Percentiles rank a stretch among this genome's conserved stretches.
Evolutionary conservation across 2,797 vertebrate species (phyloP).

Genomic region (Labroides dimidiatus): DNA sequence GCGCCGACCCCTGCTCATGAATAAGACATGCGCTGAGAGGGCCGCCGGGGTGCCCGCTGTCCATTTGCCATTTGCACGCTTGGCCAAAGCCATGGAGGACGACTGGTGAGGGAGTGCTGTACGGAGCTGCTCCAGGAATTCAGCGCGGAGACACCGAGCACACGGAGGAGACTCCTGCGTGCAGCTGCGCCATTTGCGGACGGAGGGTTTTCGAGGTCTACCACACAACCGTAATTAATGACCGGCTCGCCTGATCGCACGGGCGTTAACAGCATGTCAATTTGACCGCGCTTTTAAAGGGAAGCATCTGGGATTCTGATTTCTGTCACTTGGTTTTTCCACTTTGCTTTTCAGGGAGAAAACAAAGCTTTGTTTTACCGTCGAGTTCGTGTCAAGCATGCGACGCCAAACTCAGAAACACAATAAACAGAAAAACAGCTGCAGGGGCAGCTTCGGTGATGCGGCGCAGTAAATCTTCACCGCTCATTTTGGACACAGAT

Average conservation of each 20-base stretch:
- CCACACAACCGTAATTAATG: slow-evolving; percentile 64
- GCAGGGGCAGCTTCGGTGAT: slow-evolving; percentile 57
- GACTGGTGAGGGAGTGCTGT: slow-evolving; percentile 64
- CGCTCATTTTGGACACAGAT: slow-evolving; percentile 58
- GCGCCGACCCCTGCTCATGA: slow-evolving; percentile 77
- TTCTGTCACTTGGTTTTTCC: slow-evolving; percentile 22
- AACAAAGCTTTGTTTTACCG: slow-evolving; percentile 18
- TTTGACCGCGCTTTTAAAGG: slow-evolving; percentile 53
- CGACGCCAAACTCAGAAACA: slow-evolving; percentile 33
- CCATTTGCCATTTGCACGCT: slow-evolving; percentile 84
- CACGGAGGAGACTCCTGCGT: slow-evolving; percentile 50
- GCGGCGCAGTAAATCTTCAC: slow-evolving; percentile 33
- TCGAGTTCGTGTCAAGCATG: slow-evolving; percentile 20
- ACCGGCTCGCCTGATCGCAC: slow-evolving; percentile 53
- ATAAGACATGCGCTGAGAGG: slow-evolving; percentile 78
- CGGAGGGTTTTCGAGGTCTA: slow-evolving; percentile 63
- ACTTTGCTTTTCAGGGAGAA: slow-evolving; percentile 1
- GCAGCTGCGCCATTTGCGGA: slow-evolving; percentile 61
- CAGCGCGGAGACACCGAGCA: slow-evolving; percentile 43
- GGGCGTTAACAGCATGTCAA: slow-evolving; percentile 47
- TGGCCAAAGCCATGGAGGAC: slow-evolving; percentile 77
- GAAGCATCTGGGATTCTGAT: slow-evolving; percentile 58
- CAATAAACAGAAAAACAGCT: slow-evolving; percentile 43
- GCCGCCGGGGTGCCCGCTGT: slow-evolving; percentile 67
- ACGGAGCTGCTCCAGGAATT: slow-evolving; percentile 60